Percentiles rank a stretch among this genome's conserved stretches.
phyloP scores from a whole-genome alignment of 2,797 vertebrate species.

The Nyctibius grandis region DNA sequence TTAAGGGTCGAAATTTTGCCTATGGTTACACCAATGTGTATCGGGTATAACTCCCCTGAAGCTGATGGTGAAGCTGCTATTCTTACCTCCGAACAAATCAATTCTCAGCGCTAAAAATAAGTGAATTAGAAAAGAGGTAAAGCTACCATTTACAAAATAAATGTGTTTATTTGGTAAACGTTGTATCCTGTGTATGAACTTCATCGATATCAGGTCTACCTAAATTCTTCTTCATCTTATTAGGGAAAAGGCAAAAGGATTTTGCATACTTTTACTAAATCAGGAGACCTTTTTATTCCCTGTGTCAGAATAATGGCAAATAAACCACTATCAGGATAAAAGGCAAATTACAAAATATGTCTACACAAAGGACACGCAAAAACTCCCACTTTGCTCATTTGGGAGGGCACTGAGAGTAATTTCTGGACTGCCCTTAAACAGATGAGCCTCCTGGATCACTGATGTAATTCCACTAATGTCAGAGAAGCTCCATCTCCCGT shows the following conservation, averaged over 20 bases:
- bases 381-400: neutral
- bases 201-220: neutral
- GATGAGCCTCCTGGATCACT: neutral
- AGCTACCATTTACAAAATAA: conserved; percentile 5
- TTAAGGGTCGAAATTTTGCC: neutral
- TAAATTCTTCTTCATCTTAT: neutral
- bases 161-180: conserved; percentile 6
- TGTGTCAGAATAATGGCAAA: neutral
- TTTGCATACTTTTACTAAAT: neutral
- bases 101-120: conserved; percentile 40
- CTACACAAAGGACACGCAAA: neutral
- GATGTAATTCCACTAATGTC: neutral
- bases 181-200: neutral
- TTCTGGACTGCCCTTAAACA: neutral
- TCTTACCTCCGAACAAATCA: conserved; percentile 33
- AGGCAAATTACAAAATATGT: neutral
- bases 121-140: conserved; percentile 25
- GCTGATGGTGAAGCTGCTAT: neutral
- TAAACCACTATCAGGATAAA: neutral
- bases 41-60: neutral
- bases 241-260: neutral
- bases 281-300: neutral
- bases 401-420: neutral
- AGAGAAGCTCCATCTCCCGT: neutral
- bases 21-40: neutral